Evolutionary conservation across 2,113 vertebrate species (phyloP).

Genomic region (Mesitornis unicolor): DNA sequence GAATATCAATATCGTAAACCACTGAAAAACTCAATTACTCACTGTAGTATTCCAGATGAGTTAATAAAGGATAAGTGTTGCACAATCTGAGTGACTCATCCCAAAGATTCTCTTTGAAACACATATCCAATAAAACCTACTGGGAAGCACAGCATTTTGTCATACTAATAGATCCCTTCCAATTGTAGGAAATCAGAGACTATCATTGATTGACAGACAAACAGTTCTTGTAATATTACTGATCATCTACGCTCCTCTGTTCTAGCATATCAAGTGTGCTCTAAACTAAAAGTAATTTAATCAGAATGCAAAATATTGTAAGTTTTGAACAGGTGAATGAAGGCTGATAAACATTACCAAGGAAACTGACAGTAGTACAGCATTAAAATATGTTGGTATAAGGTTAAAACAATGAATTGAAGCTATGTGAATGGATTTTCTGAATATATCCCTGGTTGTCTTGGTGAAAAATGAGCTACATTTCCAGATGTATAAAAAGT

Average conservation of each 20-base stretch:
- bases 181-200: not conserved
- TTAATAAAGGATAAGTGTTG: conserved; percentile 22
- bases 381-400: not conserved
- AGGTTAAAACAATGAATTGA: not conserved
- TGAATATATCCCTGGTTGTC: not conserved
- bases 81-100: not conserved
- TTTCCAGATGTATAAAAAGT: not conserved
- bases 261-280: not conserved
- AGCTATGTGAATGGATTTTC: not conserved
- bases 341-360: not conserved
- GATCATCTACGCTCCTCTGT: not conserved
- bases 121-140: not conserved
- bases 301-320: not conserved
- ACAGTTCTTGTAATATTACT: not conserved
- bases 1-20: not conserved
- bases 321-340: not conserved
- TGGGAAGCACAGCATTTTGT: not conserved
- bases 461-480: not conserved
- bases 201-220: not conserved
- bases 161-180: not conserved
- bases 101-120: not conserved
- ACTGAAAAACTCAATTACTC: not conserved
- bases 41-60: conserved; percentile 8
- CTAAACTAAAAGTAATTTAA: not conserved
- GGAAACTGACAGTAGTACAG: not conserved